These are phyloP conservation scores for Bucco capensis DNA, from an alignment of 2,113 vertebrate species.

Conservation along the genomic window DNA sequence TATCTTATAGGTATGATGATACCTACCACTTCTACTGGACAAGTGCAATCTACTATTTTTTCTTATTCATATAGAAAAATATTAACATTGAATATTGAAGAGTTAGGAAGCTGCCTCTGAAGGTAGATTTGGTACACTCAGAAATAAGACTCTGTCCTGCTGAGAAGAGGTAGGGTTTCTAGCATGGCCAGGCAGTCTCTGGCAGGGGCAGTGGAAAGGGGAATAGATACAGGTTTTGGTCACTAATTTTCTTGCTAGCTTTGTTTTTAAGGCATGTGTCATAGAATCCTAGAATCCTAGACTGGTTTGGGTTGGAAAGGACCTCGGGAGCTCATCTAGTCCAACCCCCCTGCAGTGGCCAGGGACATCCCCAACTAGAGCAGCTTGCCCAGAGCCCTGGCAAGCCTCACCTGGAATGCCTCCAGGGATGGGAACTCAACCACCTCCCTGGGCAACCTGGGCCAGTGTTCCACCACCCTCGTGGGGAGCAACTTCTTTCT, in stretches of 20 bases:
- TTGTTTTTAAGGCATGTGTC: background rate
- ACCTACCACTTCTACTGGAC: background rate
- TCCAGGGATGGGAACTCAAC: too few species aligned
- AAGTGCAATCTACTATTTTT: background rate
- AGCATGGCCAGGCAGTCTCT: background rate
- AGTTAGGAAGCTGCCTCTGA: background rate
- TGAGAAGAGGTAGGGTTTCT: background rate
- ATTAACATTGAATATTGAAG: background rate
- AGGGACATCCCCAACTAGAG: too few species aligned
- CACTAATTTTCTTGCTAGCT: background rate
- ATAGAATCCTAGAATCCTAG: too few species aligned
- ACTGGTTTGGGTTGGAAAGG: too few species aligned
- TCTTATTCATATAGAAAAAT: background rate
- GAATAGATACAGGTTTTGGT: background rate
- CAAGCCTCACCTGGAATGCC: too few species aligned
- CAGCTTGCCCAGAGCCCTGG: too few species aligned
- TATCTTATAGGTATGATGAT: background rate
- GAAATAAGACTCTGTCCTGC: background rate
- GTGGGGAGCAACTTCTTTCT: too few species aligned
- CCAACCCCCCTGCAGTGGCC: too few species aligned
- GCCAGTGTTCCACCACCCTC: too few species aligned
- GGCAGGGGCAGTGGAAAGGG: background rate
- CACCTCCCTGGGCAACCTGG: too few species aligned
- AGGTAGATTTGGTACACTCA: background rate
- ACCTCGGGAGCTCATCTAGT: too few species aligned